Evolutionary conservation across 2,113 vertebrate species (phyloP), one percentile per base, ranked within the genome.

Genomic region (Saccopteryx bilineata): DNA sequence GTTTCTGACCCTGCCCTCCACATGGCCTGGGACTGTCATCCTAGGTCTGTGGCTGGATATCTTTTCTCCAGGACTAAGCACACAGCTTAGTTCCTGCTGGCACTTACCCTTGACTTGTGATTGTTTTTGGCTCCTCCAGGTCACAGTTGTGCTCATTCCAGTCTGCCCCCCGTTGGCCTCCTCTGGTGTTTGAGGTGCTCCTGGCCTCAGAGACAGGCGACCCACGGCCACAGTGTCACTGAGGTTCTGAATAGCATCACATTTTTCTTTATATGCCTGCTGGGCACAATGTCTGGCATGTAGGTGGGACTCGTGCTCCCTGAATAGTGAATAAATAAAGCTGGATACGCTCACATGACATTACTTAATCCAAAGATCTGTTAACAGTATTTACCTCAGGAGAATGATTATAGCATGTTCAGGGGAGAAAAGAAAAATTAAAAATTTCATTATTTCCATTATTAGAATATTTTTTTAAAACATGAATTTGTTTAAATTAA

Each of bases 401-500:
- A 23, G 46, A 54, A 46, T 58, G 78, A 78, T 31, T 58, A 9
- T 31, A 19, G 61, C 86, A 9, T 39, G 75, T 48, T 86, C 39
- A 9, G 39, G 28, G 39, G 19, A 76, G 61, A 87, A 76, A n/a
- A 2, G 60, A 50, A 26, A 96, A 87, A 76, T 52, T 28, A 54
- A 87, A 28, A 48, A 28, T 86, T 54, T 54, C 17, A 82, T 56
- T 61, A 17, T 85, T 85, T 15, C 39, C 46, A 75, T 50, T 76
- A 23, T 69, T 87, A 24, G 26, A 54, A 65, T 75, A 52, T 50
- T 72, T 68, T 86, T 92, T 79, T 56, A 23, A 21, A 63, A 1
- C 28, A 48, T 50, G 61, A 79, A 60, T 33, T 21, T 74, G 39
- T 92, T 94, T 89, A 60, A 92, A 28, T 72, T 52, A 69, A 18